Base-by-base conservation (phyloP, 1,140 invertebrate species). In the Heliconius hewitsoni region DNA sequence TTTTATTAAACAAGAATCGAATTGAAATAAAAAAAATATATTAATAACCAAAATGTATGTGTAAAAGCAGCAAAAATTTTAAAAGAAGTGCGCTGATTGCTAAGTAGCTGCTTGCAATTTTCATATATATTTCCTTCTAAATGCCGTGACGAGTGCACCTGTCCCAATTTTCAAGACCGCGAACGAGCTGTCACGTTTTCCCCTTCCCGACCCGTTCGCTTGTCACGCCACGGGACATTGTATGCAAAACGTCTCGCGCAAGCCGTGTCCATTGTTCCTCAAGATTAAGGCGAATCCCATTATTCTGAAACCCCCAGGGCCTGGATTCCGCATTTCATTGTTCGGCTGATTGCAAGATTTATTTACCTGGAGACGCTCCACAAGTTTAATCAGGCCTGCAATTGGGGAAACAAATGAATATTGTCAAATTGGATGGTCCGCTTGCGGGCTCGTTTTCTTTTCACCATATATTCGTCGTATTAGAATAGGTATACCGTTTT, bases 211-310 rank as follows among this genome's bases (percentile, higher is more conserved):
- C 80, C 79, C 82, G 79, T 81, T 84, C 83, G 79, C 34, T 46
- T 81, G 79, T 81, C 79, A 81, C 76, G 84, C 81, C 81, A 81
- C 85, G 84, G 83, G 87, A 88, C 89, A 91, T 93, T 91, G 91
- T 93, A 93, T 90, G 90, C 90, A 90, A 91, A 91, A 88, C 86
- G 89, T 93, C 91, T 84, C 85, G 84, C 83, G 84, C 90, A 89
- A 88, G 81, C 85, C 78, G 82, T 82, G 80, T 85, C 87, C 87
- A 91, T 93, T 93, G 91, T 93, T 91, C 87, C 82, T 86, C 87
- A 89, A 93, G 89, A 91, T 91, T 91, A 91, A 89, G 87, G 84
- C 79, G 84, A 85, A 83, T 85, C 83, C 87, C 86, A 90, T 92
- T 92, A 90, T 87, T 87, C 84, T 81, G 73, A 79, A 73, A 79